Evolutionary conservation across 2,888 invertebrate species (phyloP).

Genomic region (Lepidocyrtinus sp.): DNA sequence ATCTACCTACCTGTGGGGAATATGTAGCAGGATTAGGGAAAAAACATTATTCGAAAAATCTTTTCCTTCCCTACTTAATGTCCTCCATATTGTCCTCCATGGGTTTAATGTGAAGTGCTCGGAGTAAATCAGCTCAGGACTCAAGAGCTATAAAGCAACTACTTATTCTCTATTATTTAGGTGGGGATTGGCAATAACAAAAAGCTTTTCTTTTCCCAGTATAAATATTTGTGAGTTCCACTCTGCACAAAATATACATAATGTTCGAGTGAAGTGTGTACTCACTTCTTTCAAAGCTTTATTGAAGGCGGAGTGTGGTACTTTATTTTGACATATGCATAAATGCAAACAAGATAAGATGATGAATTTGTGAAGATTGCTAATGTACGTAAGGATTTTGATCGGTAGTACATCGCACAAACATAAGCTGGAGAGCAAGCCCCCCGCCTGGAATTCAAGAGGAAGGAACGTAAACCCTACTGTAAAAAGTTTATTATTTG

Average conservation of each 20-base stretch:
- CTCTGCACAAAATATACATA: no score
- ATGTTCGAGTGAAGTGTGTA: not conserved
- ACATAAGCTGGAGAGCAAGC: no score
- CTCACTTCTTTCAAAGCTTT: not conserved
- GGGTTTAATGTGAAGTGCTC: not conserved
- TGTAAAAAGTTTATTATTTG: constrained; percentile 47
- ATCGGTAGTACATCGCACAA: no score
- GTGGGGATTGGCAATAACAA: not conserved
- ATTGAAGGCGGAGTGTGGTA: not conserved
- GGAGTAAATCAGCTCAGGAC: not conserved
- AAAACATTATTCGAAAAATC: not conserved
- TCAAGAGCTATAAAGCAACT: not conserved
- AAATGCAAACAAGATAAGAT: constrained; percentile 18
- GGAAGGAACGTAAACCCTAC: not conserved
- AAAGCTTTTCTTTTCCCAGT: not conserved
- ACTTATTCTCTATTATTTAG: not conserved
- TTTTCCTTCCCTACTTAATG: not conserved
- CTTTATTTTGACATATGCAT: constrained; percentile 4
- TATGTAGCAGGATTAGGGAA: not conserved
- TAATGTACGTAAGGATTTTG: no score
- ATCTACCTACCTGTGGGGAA: not conserved
- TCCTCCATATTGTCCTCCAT: not conserved
- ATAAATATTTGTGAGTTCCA: no score
- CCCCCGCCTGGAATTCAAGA: constrained; percentile 15
- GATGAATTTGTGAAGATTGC: no score